A percentile compares a stretch with the other conserved stretches of the same genome.
These are phyloP conservation scores for Apis cerana DNA, from an alignment of 1,140 invertebrate species.

Conservation along the genomic window DNA sequence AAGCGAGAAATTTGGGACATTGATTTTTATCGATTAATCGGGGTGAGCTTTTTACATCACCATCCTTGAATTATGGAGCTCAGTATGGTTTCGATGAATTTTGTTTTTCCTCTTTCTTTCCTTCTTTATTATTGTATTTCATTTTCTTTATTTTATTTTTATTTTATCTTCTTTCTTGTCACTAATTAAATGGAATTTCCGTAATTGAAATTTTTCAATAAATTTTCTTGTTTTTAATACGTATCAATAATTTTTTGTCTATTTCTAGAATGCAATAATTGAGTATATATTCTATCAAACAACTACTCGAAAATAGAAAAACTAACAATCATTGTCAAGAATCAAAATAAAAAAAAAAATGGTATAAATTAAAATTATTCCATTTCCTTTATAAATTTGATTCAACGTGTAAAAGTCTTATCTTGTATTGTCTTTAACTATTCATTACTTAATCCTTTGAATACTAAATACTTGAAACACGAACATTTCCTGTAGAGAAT, in stretches of 20 bases:
- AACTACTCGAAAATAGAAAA: not conserved
- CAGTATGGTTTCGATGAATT: not conserved
- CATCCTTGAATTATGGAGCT: not conserved
- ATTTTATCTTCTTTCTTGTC: not conserved
- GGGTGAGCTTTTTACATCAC: no score
- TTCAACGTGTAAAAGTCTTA: not conserved
- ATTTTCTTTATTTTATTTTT: not conserved
- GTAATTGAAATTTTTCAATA: no score
- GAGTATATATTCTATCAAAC: not conserved
- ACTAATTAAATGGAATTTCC: no score
- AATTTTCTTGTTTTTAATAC: no score
- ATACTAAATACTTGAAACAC: not conserved
- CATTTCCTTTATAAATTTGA: not conserved
- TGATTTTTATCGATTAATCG: slow-evolving; percentile 4
- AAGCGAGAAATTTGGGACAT: slow-evolving; percentile 10
- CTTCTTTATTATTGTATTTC: not conserved
- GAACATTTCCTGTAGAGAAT: not conserved
- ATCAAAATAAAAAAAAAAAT: not conserved
- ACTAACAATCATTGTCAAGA: not conserved
- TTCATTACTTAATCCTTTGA: not conserved
- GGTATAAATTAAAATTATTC: not conserved
- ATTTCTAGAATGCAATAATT: no score
- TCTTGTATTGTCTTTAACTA: not conserved
- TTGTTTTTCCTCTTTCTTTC: not conserved
- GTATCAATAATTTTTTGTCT: no score